A percentile compares a stretch with the other conserved stretches of the same genome.
phyloP scores from a whole-genome alignment of 2,888 invertebrate genomes.

The Cryptocephalus moraei region DNA sequence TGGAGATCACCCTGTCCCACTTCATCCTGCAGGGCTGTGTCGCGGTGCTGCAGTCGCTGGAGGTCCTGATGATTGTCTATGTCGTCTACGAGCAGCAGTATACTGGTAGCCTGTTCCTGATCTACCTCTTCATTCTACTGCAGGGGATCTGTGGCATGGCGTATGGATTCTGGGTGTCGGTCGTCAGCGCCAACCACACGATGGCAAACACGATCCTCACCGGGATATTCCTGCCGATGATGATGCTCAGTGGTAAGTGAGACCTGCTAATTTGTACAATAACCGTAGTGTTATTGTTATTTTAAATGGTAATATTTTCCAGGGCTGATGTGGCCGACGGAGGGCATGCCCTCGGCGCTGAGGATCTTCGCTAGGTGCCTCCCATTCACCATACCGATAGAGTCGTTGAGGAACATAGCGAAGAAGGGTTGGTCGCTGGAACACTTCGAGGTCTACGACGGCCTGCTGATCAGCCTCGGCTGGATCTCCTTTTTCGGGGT shows the following conservation, averaged over 20 bases:
- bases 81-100: conserved; percentile 50
- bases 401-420: conserved; percentile 64
- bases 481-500: conserved; percentile 43
- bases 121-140: conserved; percentile 53
- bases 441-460: conserved; percentile 60
- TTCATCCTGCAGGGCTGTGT: conserved; percentile 52
- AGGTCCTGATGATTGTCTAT: conserved; percentile 53
- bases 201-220: conserved; percentile 76
- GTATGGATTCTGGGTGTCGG: conserved; percentile 76
- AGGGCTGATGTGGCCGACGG: conserved; percentile 62
- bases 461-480: conserved; percentile 54
- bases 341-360: conserved; percentile 48
- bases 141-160: conserved; percentile 79
- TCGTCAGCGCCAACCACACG: conserved; percentile 66
- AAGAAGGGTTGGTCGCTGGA: conserved; percentile 63
- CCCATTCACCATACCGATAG: conserved; percentile 73
- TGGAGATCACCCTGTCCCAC: conserved; percentile 75
- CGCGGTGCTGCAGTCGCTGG: conserved; percentile 53
- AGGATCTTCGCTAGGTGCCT: conserved; percentile 28
- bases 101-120: conserved; percentile 50
- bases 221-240: conserved; percentile 84
- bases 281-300: neutral
- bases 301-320: conserved; percentile 10
- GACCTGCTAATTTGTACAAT: neutral
- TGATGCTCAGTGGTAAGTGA: conserved; percentile 31